Evolutionary conservation across 2,113 vertebrate genomes (phyloP), one percentile per base, ranked within the genome.

Genomic region (Chionis minor): DNA sequence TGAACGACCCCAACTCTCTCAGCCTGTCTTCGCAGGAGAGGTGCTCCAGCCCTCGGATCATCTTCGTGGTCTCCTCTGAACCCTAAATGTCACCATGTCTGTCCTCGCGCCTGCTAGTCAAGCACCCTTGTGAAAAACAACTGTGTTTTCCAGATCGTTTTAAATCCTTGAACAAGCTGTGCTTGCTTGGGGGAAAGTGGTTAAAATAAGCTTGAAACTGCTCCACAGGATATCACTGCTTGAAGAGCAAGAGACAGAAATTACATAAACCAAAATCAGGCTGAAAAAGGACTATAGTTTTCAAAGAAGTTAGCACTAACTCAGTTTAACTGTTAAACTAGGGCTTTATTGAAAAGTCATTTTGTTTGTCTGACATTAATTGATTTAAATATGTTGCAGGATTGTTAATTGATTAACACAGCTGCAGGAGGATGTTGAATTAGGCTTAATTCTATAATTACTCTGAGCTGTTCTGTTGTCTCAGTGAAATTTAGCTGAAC

Each of bases 21-120:
- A 51, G 22, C 49, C 22, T 51, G 49, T 24, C 49, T 6, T 24
- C 22, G 4, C 12, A 51, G 49, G 22, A 51, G 49, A 51, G 12
- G 49, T 12, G 22, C 49, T 51, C 49, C 49, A 51, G 49, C 22
- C 49, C 49, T 24, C 49, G 3, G 22, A 51, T 13, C 49, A 24
- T 24, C 49, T 51, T 51, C 7, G 22, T 51, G 49, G 49, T 22
- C 47, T 49, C 12, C 22, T 51, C 49, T 51, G 49, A 51, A 23
- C 49, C 22, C 49, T 12, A 23, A 35, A 27, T 3, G 33, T 58
- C 18, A 1, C 44, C 26, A 1, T 44, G 81, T 28, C 23, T 62
- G 32, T 30, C 66, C 58, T 51, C 65, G 51, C 4, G 0, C 33
- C 51, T 77, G 42, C 58, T 35, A 0, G 32, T 30, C 20, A 0